A percentile compares a stretch with the other conserved stretches of the same genome.
Conservation (phyloP, 2,888 invertebrate species). For the Baronia brevicornis region DNA sequence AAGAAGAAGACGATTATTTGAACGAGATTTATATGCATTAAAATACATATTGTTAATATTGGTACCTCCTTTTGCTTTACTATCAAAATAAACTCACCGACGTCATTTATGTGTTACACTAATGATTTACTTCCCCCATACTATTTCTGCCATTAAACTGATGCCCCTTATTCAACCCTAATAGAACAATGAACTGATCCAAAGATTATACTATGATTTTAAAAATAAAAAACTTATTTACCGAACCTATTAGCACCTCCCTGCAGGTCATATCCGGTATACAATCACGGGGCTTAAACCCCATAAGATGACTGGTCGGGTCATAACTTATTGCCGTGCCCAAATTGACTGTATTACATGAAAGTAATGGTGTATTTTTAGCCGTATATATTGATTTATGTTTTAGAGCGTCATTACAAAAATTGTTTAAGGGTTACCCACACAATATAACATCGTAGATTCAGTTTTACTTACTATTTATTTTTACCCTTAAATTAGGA, state of each 20-base stretch:
- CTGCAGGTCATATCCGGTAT: conserved; percentile 60
- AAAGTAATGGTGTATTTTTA: conserved; percentile 22
- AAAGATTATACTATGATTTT: conserved; percentile 36
- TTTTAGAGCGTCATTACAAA: background rate
- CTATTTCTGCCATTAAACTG: conserved; percentile 21
- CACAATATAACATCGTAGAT: too few relatives aligned
- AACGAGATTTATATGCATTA: too few relatives aligned
- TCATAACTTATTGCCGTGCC: conserved; percentile 29
- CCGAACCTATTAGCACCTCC: conserved; percentile 57
- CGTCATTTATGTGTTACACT: too few relatives aligned
- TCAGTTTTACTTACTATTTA: too few relatives aligned
- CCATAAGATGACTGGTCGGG: conserved; percentile 38
- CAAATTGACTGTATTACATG: conserved; percentile 44
- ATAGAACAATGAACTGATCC: conserved; percentile 27
- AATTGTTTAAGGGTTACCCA: too few relatives aligned
- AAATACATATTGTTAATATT: too few relatives aligned
- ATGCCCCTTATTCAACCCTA: conserved; percentile 28
- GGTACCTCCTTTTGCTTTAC: too few relatives aligned
- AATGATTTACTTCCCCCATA: too few relatives aligned
- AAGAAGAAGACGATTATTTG: too few relatives aligned
- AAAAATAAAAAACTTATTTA: conserved; percentile 39
- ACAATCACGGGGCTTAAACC: conserved; percentile 50
- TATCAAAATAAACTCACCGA: too few relatives aligned
- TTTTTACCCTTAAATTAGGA: too few relatives aligned
- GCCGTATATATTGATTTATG: background rate